Conservation (phyloP, 1,140 invertebrate species). For the Papilio machaon region DNA sequence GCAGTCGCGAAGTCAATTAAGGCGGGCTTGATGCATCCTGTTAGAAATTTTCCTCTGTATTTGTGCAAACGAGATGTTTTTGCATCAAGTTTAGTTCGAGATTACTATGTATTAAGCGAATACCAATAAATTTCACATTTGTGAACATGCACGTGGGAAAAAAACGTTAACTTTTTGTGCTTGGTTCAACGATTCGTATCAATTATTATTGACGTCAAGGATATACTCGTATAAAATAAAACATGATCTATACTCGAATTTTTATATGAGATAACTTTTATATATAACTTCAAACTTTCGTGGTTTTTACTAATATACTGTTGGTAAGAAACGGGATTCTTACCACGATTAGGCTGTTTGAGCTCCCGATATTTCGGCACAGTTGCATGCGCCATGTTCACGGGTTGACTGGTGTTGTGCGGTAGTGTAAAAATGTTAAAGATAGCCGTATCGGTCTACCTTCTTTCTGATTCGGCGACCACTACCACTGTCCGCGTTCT, state of each 20-base stretch:
- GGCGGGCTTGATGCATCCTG: background rate
- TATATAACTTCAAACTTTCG: no score
- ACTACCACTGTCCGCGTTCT: no score
- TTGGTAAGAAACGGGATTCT: no score
- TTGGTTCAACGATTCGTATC: background rate
- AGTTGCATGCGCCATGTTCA: no score
- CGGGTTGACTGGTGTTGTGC: no score
- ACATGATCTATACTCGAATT: background rate
- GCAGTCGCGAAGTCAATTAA: background rate
- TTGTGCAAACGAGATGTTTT: background rate
- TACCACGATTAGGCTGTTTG: no score
- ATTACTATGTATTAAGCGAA: background rate
- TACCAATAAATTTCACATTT: background rate
- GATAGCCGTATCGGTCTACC: no score
- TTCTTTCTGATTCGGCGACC: no score
- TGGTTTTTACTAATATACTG: no score
- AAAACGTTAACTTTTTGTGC: background rate
- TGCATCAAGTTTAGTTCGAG: background rate
- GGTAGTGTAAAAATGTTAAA: no score
- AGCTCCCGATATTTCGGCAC: no score
- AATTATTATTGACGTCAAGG: constrained; percentile 1
- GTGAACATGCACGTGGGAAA: background rate
- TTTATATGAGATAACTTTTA: no score
- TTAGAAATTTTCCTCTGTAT: background rate
- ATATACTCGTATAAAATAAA: background rate